Evolutionary conservation across 2,113 vertebrate genomes (phyloP).

Genomic region (Oryctolagus cuniculus): DNA sequence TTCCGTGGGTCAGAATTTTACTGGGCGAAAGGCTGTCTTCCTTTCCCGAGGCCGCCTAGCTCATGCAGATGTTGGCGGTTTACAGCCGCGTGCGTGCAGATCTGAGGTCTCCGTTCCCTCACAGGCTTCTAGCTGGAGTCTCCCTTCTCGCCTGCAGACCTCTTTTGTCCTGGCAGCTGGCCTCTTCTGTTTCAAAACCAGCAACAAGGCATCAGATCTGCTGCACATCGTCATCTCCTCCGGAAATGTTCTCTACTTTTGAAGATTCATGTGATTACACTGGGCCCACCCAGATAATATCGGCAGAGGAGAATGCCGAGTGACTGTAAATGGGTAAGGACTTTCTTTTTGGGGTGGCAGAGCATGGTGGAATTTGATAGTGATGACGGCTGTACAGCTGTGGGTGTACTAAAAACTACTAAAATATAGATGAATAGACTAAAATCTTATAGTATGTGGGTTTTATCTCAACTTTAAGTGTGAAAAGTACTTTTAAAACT

Average conservation of each 20-base stretch:
- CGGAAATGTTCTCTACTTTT: background rate
- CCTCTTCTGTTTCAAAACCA: background rate
- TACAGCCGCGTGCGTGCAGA: background rate
- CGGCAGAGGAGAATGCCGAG: background rate
- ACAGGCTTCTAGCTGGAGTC: background rate
- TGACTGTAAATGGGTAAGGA: background rate
- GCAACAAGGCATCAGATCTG: background rate
- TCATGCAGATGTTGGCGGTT: background rate
- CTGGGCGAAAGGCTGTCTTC: background rate
- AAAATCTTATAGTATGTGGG: slow-evolving; percentile 25
- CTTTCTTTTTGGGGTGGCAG: background rate
- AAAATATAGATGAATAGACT: background rate
- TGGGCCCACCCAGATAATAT: background rate
- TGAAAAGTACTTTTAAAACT: slow-evolving; percentile 28
- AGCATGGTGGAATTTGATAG: background rate
- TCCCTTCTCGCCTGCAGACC: background rate
- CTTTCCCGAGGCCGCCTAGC: background rate
- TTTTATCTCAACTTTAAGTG: slow-evolving; percentile 6
- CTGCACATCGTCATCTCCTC: background rate
- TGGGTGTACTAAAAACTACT: slow-evolving; percentile 30
- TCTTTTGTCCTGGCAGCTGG: background rate
- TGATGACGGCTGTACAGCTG: background rate
- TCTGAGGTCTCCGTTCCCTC: background rate
- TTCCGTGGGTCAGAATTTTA: background rate
- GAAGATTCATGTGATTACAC: background rate